A percentile compares a stretch with the other conserved stretches of the same genome.
Evolutionary conservation across 2,888 invertebrate genomes (phyloP).

Genomic region (Eupithecia exiguata): DNA sequence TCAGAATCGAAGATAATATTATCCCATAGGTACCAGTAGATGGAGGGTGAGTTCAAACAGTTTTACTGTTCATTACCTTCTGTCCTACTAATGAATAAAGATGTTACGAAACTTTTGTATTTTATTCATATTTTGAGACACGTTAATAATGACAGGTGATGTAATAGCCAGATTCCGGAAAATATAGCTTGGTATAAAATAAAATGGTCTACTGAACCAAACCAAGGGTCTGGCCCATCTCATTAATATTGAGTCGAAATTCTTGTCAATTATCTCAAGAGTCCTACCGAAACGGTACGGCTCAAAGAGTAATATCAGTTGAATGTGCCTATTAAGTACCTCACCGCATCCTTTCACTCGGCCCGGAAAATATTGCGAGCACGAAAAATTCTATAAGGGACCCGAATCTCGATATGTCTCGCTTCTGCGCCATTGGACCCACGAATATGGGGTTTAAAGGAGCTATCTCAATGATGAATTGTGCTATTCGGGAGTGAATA

Average conservation of each 20-base stretch:
- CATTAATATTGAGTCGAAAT: conserved; percentile 19
- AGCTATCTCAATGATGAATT: conserved; percentile 64
- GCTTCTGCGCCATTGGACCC: conserved; percentile 67
- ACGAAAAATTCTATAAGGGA: conserved; percentile 62
- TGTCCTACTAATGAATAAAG: too few species aligned
- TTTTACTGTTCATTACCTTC: neutral
- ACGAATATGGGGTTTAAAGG: conserved; percentile 55
- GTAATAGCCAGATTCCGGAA: neutral
- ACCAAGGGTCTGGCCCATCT: conserved; percentile 6
- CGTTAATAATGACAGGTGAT: neutral
- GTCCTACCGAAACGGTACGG: conserved; percentile 28
- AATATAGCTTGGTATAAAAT: neutral
- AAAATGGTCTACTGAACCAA: neutral
- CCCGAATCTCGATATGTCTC: conserved; percentile 58
- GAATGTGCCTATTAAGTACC: conserved; percentile 53
- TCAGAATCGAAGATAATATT: neutral
- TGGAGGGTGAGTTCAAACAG: neutral
- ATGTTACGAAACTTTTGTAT: too few species aligned
- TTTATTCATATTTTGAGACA: neutral
- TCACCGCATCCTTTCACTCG: conserved; percentile 51
- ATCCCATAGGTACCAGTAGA: neutral
- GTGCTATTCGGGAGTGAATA: conserved; percentile 58
- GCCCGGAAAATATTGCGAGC: conserved; percentile 55
- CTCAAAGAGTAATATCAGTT: conserved; percentile 39
- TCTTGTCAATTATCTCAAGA: conserved; percentile 30